Conservation (phyloP, 2,113 vertebrate species). For the Lasiurus borealis region DNA sequence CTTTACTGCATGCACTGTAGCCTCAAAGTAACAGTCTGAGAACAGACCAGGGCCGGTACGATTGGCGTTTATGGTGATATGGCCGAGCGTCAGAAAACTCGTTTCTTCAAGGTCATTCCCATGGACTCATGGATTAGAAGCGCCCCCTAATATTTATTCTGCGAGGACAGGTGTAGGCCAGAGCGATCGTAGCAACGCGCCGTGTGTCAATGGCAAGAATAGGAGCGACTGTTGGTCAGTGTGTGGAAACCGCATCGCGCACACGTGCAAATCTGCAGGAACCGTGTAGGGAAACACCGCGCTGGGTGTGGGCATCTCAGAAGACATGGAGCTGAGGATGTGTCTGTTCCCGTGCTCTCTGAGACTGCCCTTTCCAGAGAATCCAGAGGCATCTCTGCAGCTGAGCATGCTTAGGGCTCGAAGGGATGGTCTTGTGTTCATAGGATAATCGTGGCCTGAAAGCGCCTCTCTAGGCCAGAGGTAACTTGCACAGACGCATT, state of each 20-base stretch:
- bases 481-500: background rate
- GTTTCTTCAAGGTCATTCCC: background rate
- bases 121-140: background rate
- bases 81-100: background rate
- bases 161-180: background rate
- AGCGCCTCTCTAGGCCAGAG: background rate
- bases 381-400: fast-evolving
- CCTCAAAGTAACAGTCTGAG: background rate
- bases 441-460: background rate
- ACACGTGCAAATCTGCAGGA: background rate
- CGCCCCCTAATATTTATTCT: background rate
- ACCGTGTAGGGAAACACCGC: background rate
- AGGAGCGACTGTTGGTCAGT: background rate
- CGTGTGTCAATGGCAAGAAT: background rate
- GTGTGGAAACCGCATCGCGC: background rate
- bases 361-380: background rate
- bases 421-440: background rate
- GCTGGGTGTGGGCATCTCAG: background rate
- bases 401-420: background rate
- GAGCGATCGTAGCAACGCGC: background rate
- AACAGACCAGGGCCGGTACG: background rate
- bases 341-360: background rate
- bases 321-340: background rate
- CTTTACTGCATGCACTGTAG: background rate
- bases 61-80: background rate